Base-by-base conservation (phyloP, 1,140 invertebrate genomes). In the Drosophila ficusphila region DNA sequence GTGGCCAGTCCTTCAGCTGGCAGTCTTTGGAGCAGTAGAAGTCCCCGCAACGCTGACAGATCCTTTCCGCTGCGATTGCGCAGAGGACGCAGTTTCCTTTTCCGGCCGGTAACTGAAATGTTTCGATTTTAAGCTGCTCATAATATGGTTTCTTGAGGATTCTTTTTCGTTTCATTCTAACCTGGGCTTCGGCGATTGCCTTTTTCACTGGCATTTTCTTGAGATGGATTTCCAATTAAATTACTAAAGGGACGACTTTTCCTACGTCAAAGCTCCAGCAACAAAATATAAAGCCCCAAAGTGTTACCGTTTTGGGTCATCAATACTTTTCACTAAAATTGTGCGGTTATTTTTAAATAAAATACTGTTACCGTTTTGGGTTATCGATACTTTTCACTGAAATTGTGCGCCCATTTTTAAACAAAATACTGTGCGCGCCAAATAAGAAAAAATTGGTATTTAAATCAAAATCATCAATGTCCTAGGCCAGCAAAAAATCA, bases 1-100 rank as follows among this genome's bases (percentile, higher is more conserved):
- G 44, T 27, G 65, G 81, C 81, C 81, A 86, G 39, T 86, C 83
- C 12, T 42, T 19, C 0, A 46, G 46, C 25, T 86, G 81, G 5
- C 81, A 86, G 3, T 67, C 42, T n/a, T 36, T 54, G n/a, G 62
- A 61, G n/a, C 81, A 86, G 53, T 86, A 86, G 14, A 78, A 86
- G 36, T 89, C 83, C 0, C 83, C 83, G 21, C 81, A 86, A 2
- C 83, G 46, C 54, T 86, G 83, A 8, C 81, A 86, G 39, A 31
- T 44, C 2, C 52, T 29, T n/a, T 27, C 33, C 0, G 75, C 38
- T 51, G 19, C 18, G 18, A 2, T n/a, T 29, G 41, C 18, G 25
- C 79, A 79, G 0, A 46, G 9, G 11, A 85, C 75, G 27, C 79
- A 83, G 5, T 38, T 58, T 64, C 60, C 60, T 38, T 47, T 64